Evolutionary conservation across 2,113 vertebrate genomes (phyloP).

Genomic region (Brachirus orientalis): DNA sequence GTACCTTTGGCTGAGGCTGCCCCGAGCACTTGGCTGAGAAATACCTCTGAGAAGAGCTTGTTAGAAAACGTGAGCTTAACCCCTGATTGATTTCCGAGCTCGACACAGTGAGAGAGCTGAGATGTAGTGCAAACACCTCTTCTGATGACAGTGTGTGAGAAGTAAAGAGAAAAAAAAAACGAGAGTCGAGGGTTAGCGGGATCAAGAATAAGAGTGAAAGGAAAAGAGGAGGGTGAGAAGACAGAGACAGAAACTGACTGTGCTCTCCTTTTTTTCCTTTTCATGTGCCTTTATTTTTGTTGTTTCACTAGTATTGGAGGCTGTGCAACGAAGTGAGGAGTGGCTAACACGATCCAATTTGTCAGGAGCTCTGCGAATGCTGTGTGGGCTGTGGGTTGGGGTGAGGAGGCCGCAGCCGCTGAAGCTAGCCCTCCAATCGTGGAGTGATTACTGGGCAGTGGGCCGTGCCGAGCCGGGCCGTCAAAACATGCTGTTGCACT

Average conservation of each 20-base stretch:
- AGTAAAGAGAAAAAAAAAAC: slow-evolving; percentile 18
- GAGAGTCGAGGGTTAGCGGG: slow-evolving; percentile 38
- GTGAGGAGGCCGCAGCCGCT: slow-evolving; percentile 49
- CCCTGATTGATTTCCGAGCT: slow-evolving; percentile 75
- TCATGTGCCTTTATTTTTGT: slow-evolving; percentile 63
- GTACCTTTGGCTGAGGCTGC: slow-evolving; percentile 47
- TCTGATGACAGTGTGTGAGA: slow-evolving; percentile 37
- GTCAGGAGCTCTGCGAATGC: slow-evolving; percentile 73
- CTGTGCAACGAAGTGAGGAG: slow-evolving; percentile 78
- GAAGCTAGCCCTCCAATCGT: slow-evolving; percentile 66
- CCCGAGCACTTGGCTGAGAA: slow-evolving; percentile 49
- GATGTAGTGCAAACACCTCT: slow-evolving; percentile 54
- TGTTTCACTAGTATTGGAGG: slow-evolving; percentile 62
- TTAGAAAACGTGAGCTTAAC: slow-evolving; percentile 77
- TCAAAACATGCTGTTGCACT: slow-evolving; percentile 69
- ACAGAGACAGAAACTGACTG: slow-evolving; percentile 51
- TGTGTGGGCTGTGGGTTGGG: slow-evolving; percentile 63
- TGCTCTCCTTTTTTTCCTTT: slow-evolving; percentile 50
- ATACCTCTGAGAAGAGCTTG: slow-evolving; percentile 66
- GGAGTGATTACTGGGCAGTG: slow-evolving; percentile 73
- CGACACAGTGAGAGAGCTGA: slow-evolving; percentile 47
- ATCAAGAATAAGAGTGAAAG: slow-evolving; percentile 59
- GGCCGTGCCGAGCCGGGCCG: slow-evolving; percentile 59
- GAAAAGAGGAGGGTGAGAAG: slow-evolving; percentile 13
- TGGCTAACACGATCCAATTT: slow-evolving; percentile 78